These are phyloP conservation scores for Myotis brandtii DNA, from an alignment of 2,113 vertebrate species.

Conservation along the genomic window DNA sequence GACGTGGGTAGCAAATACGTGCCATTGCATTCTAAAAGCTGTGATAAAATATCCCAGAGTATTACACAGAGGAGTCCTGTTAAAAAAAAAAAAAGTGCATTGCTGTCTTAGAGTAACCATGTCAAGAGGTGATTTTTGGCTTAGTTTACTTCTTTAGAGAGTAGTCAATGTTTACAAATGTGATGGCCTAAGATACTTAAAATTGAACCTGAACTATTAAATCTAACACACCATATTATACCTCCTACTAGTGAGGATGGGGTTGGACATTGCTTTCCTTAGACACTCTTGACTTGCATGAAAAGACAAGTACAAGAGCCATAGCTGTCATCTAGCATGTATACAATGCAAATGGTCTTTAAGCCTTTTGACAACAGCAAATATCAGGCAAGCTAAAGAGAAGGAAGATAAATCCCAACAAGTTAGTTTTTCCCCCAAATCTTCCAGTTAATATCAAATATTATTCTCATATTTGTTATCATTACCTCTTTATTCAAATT, in stretches of 20 bases:
- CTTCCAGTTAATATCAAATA: background rate
- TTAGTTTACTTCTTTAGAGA: background rate
- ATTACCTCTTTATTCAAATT: background rate
- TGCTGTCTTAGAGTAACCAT: background rate
- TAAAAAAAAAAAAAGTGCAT: background rate
- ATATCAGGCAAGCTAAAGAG: background rate
- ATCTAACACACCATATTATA: background rate
- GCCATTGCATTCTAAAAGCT: background rate
- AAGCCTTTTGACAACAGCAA: background rate
- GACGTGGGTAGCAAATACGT: background rate
- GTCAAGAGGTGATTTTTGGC: background rate
- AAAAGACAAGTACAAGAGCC: background rate
- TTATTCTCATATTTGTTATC: background rate
- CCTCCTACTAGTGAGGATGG: background rate
- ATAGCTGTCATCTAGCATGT: background rate
- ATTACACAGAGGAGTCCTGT: background rate
- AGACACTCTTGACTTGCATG: background rate
- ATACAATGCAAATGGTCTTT: background rate
- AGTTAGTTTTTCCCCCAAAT: background rate
- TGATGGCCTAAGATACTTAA: background rate
- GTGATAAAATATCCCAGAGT: background rate
- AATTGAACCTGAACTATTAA: background rate
- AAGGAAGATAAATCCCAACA: background rate
- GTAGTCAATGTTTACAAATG: background rate
- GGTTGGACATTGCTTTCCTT: background rate